phyloP scores from a whole-genome alignment of 1,140 invertebrate species.

The Temnothorax longispinosus region DNA sequence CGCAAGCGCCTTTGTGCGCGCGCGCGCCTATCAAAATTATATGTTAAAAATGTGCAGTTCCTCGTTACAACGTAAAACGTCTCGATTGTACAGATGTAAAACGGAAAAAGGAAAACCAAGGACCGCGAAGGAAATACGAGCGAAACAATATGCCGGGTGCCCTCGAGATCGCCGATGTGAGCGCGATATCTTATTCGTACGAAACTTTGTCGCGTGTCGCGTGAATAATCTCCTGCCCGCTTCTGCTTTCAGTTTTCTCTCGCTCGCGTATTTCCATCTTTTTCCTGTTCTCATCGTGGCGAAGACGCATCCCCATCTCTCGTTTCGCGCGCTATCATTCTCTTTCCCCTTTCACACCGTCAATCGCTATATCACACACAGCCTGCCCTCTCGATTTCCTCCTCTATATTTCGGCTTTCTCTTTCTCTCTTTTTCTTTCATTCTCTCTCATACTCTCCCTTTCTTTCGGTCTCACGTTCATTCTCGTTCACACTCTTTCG shows the following conservation, averaged over 20 bases:
- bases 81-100: conserved; percentile 77
- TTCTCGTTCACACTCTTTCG: conserved; percentile 60
- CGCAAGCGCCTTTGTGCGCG: conserved; percentile 60
- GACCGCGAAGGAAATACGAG: conserved; percentile 76
- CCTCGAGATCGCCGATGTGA: conserved; percentile 60
- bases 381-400: conserved; percentile 55
- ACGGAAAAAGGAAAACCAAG: conserved; percentile 74
- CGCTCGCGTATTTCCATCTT: conserved; percentile 31
- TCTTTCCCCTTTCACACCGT: conserved; percentile 53
- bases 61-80: conserved; percentile 75
- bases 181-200: conserved; percentile 44
- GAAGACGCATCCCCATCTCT: conserved; percentile 50
- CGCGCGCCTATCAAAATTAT: conserved; percentile 67
- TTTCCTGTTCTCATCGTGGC: conserved; percentile 40
- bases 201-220: conserved; percentile 48
- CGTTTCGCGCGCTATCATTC: conserved; percentile 31
- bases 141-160: conserved; percentile 63
- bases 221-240: conserved; percentile 43
- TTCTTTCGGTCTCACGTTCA: conserved; percentile 26
- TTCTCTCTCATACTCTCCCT: conserved; percentile 29
- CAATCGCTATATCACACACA: conserved; percentile 57
- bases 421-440: conserved; percentile 47
- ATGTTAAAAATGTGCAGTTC: conserved; percentile 76
- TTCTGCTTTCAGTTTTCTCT: background rate
- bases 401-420: conserved; percentile 17